Evolutionary conservation across 2,888 invertebrate genomes (phyloP), one percentile per base, ranked within the genome.

Genomic region (Drosophila paranaensis): DNA sequence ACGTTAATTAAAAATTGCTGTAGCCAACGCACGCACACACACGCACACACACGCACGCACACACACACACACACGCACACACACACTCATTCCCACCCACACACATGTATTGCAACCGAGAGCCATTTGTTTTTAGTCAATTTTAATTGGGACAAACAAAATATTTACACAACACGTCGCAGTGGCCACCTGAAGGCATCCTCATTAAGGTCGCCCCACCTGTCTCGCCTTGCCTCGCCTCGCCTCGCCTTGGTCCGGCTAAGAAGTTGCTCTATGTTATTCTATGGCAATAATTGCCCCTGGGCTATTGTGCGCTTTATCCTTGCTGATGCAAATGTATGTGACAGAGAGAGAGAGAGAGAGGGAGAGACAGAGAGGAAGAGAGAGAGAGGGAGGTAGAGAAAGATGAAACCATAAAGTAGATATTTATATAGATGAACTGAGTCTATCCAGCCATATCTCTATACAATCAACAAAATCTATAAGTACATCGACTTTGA

Each of bases 121-220:
- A 56, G 60, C 33, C 70, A 67, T 77, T 84, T 82, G 77, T 76
- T 81, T 79, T 82, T 84, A 81, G 55, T 84, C 75, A 87, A 80
- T 79, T 88, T 84, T 77, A 83, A 90, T 87, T 81, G 90, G 88
- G 84, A 64, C 81, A 79, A 71, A 55, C 73, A 77, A 82, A 90
- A 90, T 90, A 87, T 89, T 90, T 85, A 81, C 84, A 81, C 90
- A 88, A 76, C 77, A 74, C 78, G 82, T 71, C 45, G 60, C 64
- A 63, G 68, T 77, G 8, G 20, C 27, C 48, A 66, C 79, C 89
- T 81, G 74, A 60, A 62, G 84, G 82, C 68, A 77, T 60, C 53
- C 46, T 39, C 58, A 50, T 45, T 57, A 50, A 57, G n/a, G 50
- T 37, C 33, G 30, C 35, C 37, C 25, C 14, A 39, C 16, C 20